A percentile compares a stretch with the other conserved stretches of the same genome.
Conservation (phyloP, 2,888 invertebrate genomes). For the Blera fallax region DNA sequence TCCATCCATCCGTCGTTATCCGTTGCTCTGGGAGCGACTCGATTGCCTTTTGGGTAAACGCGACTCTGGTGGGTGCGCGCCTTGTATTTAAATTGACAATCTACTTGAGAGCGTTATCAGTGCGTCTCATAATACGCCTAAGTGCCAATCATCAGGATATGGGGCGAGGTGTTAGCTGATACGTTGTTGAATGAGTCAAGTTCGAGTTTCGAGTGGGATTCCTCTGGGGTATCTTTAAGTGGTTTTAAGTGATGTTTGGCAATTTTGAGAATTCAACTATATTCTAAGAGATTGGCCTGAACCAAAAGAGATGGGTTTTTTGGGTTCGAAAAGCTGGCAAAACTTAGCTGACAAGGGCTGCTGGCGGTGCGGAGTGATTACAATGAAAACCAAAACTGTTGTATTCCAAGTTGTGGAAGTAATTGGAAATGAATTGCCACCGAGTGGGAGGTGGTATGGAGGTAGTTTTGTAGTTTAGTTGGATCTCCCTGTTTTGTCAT, state of each 20-base stretch:
- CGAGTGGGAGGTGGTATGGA: background rate
- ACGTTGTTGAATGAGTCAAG: constrained; percentile 37
- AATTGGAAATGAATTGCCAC: constrained; percentile 45
- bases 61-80: constrained; percentile 21
- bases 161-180: constrained; percentile 59
- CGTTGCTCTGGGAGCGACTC: background rate
- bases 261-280: constrained; percentile 57
- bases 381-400: constrained; percentile 28
- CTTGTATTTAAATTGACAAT: constrained; percentile 68
- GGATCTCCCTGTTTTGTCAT: background rate
- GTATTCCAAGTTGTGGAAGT: constrained; percentile 32
- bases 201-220: constrained; percentile 33
- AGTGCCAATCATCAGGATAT: constrained; percentile 45
- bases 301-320: background rate
- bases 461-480: background rate
- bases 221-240: constrained; percentile 53
- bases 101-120: constrained; percentile 70
- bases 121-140: constrained; percentile 68
- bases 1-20: too few relatives aligned
- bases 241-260: constrained; percentile 63
- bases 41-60: constrained; percentile 51
- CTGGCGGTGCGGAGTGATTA: constrained; percentile 21
- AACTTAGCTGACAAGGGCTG: background rate
- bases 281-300: constrained; percentile 13
- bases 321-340: background rate